Evolutionary conservation across 1,140 invertebrate genomes (phyloP).

Genomic region (Ptiloglossa arizonensis): DNA sequence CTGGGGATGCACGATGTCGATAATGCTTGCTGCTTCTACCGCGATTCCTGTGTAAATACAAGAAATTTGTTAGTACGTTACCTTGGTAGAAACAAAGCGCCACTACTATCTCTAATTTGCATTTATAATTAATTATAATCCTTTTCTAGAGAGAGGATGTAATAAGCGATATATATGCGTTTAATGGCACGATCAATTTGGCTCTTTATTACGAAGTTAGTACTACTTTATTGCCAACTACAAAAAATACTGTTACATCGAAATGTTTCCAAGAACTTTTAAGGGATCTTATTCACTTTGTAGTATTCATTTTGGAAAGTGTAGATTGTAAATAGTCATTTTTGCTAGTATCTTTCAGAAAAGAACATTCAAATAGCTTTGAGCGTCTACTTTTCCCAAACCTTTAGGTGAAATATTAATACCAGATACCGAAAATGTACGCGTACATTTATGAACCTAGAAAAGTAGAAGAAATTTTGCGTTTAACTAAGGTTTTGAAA

Average conservation of each 20-base stretch:
- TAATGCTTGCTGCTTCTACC: constrained; percentile 89
- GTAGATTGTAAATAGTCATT: no score
- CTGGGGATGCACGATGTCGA: constrained; percentile 91
- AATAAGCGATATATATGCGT: not conserved
- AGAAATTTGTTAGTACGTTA: not conserved
- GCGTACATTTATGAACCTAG: no score
- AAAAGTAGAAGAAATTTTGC: not conserved
- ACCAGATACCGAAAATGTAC: not conserved
- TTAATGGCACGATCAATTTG: not conserved
- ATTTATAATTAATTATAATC: not conserved
- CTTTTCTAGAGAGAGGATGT: not conserved
- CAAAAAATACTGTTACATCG: no score
- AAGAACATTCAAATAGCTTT: no score
- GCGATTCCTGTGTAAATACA: constrained; percentile 84
- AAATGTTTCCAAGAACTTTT: no score
- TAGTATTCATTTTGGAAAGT: not conserved
- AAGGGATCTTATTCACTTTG: not conserved
- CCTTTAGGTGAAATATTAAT: not conserved
- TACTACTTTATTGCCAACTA: not conserved
- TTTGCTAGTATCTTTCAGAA: no score
- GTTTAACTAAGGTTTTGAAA: not conserved
- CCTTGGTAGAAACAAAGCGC: not conserved
- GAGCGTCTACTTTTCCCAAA: no score
- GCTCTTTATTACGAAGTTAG: not conserved
- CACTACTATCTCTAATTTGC: not conserved